Conservation (phyloP, 35 echinoderm and acorn worm genomes). For the Acanthaster planci region DNA sequence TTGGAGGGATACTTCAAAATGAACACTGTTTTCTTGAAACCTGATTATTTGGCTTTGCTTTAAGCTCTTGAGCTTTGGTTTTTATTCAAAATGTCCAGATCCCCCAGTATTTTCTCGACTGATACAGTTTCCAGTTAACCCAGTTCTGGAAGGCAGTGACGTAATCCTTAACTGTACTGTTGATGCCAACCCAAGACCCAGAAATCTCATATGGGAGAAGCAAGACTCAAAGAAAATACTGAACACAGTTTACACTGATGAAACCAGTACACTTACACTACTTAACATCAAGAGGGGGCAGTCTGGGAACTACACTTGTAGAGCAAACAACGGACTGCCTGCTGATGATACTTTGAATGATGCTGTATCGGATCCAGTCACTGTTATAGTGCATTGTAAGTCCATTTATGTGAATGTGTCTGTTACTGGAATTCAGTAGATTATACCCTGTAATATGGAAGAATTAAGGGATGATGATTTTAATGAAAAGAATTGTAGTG, state of each 20-base stretch:
- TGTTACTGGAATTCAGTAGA: no score
- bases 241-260: not conserved
- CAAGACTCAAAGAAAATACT: not conserved
- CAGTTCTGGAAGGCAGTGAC: not conserved
- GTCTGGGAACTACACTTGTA: not conserved
- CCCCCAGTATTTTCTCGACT: not conserved
- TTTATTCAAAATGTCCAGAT: not conserved
- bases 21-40: no score
- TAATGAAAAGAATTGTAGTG: not conserved
- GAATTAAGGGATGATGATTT: no score
- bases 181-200: not conserved
- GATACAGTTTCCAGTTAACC: not conserved
- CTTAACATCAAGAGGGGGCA: not conserved
- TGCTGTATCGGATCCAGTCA: not conserved
- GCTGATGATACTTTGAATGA: not conserved
- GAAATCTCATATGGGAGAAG: not conserved
- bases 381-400: not conserved
- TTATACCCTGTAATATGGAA: no score
- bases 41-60: no score
- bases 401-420: no score
- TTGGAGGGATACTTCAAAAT: no score
- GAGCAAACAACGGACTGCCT: not conserved
- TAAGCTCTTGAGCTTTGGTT: no score
- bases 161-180: not conserved
- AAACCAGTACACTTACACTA: not conserved